These are phyloP conservation scores for Sturnus vulgaris DNA, from an alignment of 2,113 vertebrate species.

Conservation along the genomic window DNA sequence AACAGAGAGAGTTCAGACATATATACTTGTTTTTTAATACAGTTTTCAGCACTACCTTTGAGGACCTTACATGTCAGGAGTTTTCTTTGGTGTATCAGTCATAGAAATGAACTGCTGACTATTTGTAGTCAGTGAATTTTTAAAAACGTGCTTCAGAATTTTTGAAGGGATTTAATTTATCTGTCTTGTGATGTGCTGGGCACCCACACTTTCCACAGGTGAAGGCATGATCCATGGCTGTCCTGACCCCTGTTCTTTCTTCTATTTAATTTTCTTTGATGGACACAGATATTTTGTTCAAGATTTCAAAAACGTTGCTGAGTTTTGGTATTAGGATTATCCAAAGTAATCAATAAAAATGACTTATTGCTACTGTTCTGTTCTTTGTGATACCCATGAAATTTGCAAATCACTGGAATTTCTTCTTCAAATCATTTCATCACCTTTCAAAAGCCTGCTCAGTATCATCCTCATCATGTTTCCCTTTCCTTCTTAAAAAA, in stretches of 20 bases:
- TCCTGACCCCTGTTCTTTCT: not conserved
- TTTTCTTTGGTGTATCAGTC: not conserved
- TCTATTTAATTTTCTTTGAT: not conserved
- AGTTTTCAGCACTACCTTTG: not conserved
- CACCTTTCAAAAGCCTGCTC: not conserved
- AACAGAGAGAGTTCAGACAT: not conserved
- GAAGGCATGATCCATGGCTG: not conserved
- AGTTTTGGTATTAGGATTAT: not conserved
- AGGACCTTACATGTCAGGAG: not conserved
- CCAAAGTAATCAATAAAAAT: not conserved
- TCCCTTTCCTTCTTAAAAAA: not conserved
- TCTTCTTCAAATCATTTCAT: not conserved
- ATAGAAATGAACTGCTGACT: not conserved
- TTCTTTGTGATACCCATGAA: not conserved
- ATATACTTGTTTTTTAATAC: not conserved
- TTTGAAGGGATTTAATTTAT: not conserved
- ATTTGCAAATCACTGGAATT: not conserved
- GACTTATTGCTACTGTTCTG: not conserved
- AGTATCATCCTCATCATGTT: accelerated
- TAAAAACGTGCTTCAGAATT: not conserved
- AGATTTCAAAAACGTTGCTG: not conserved
- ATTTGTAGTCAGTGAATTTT: not conserved
- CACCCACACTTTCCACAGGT: not conserved
- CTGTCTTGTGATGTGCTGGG: not conserved
- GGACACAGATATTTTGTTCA: not conserved